These are phyloP conservation scores for Sebastes trivittatus DNA, from an alignment of 2,797 vertebrate species.

Conservation along the genomic window DNA sequence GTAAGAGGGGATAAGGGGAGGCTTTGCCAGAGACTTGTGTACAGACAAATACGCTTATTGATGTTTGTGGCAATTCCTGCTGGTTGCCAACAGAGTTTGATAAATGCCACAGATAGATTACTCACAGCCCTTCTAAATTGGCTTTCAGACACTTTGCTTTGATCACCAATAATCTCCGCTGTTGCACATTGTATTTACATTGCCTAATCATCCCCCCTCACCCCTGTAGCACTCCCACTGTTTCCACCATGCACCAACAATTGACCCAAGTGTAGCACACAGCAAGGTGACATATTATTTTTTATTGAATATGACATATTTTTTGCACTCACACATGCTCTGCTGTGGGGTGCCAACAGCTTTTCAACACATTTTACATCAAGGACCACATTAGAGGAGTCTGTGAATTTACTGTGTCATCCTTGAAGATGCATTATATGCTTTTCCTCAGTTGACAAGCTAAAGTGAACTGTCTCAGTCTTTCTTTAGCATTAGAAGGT, in stretches of 20 bases:
- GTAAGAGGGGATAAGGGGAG: background rate
- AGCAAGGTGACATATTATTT: conserved; percentile 24
- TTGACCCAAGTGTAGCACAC: background rate
- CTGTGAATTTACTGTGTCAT: conserved; percentile 23
- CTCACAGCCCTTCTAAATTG: conserved; percentile 13
- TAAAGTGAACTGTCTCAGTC: background rate
- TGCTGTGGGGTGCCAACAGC: conserved; percentile 28
- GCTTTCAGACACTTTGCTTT: conserved; percentile 34
- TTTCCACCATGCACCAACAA: background rate
- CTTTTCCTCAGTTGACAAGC: background rate
- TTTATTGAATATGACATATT: conserved; percentile 25
- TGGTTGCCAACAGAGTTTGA: conserved; percentile 34
- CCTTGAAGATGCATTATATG: conserved; percentile 21
- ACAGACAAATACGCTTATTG: conserved; percentile 22
- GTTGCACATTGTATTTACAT: conserved; percentile 23
- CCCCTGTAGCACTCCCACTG: background rate
- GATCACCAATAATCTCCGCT: conserved; percentile 39
- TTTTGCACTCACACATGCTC: conserved; percentile 14
- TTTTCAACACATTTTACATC: conserved; percentile 44
- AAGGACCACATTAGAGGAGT: conserved; percentile 24
- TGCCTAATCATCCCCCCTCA: background rate
- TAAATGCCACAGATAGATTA: conserved; percentile 51
- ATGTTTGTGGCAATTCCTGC: conserved; percentile 33
- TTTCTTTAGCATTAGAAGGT: background rate
- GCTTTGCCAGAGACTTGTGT: conserved; percentile 16